Base-by-base conservation (phyloP, 2,888 invertebrate species). In the Tetragonula carbonaria region DNA sequence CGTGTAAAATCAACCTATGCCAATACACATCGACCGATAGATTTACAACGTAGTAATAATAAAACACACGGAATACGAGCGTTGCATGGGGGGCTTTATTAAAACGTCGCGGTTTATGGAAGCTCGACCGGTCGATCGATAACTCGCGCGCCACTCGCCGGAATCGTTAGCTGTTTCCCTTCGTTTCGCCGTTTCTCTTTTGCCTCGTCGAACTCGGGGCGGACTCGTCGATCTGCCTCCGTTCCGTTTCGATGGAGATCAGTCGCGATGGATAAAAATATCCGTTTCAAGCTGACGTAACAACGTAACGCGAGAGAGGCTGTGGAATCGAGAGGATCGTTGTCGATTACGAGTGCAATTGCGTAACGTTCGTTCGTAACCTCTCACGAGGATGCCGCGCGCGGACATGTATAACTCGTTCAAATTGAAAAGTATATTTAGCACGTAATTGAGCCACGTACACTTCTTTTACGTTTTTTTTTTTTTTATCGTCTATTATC, bases 21-120 rank as follows among this genome's bases (percentile, higher is more conserved):
- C 83, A 80, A 82, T 80, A 78, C 73, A 14, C 33, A 63, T 6
- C 77, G 21, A 21, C 50, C 82, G 82, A 81, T 86, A 74, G 86
- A 86, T 86, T 86, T 83, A 84, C 76, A 78, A 70, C 70, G 70
- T 63, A 50, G 82, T 80, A 78, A 86, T 83, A 82, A 80, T 86
- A 80, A 86, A 86, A 86, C 67, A 70, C 66, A 53, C 11, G 66
- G 53, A 63, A 82, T 82, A 82, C 82, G 79, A 72, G 51, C 62
- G 57, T 66, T 66, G 59, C 75, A 50, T 55, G 74, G 57, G 28
- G 38, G 63, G 68, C 84, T 85, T 85, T 86, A 79, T 86, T 86
- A 86, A 82, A 86, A 82, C 80, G 80, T 74, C 72, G 59, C 59
- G 74, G 74, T 79, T 85, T 67, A 82, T 63, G 67, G 62, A 77